Percentiles rank a stretch among this genome's conserved stretches.
These are phyloP conservation scores for Corythucha ciliata DNA, from an alignment of 2,888 invertebrate species.

Conservation along the genomic window DNA sequence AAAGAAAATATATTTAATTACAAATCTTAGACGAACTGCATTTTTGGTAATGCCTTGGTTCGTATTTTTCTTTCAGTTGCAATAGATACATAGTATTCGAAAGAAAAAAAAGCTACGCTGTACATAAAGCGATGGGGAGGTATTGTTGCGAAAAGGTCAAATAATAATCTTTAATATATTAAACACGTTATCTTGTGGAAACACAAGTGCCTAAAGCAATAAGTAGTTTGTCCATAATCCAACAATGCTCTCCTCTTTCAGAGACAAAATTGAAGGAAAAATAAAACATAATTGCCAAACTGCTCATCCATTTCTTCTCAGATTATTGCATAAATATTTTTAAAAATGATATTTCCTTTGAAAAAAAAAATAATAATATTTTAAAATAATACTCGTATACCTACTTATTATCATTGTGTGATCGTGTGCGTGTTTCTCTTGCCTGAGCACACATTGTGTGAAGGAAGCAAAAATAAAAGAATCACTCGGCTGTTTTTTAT, in stretches of 20 bases:
- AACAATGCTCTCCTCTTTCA: slow-evolving; percentile 18
- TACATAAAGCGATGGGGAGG: slow-evolving; percentile 12
- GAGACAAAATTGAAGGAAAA: neutral
- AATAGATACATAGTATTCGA: slow-evolving; percentile 19
- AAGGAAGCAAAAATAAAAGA: no score
- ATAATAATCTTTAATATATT: slow-evolving; percentile 16
- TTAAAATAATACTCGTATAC: slow-evolving; percentile 7
- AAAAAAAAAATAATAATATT: slow-evolving; percentile 3
- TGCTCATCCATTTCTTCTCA: slow-evolving; percentile 27
- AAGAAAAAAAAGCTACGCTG: slow-evolving; percentile 1
- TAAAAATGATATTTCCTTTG: slow-evolving; percentile 10
- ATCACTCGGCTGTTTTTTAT: slow-evolving; percentile 28
- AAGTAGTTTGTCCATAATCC: slow-evolving; percentile 25
- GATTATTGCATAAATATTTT: neutral
- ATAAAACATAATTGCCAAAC: slow-evolving; percentile 18
- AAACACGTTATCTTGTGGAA: slow-evolving; percentile 25
- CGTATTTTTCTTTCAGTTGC: slow-evolving; percentile 9
- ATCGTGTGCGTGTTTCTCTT: slow-evolving; percentile 24
- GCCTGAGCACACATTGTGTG: slow-evolving; percentile 24
- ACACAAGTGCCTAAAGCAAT: slow-evolving; percentile 31
- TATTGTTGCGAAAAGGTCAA: slow-evolving; percentile 19
- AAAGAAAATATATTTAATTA: slow-evolving; percentile 21
- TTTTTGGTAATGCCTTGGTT: neutral
- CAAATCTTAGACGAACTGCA: slow-evolving; percentile 7
- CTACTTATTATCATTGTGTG: slow-evolving; percentile 21